Base-by-base conservation (phyloP, 2,888 invertebrate genomes). In the Tethea ocularis region DNA sequence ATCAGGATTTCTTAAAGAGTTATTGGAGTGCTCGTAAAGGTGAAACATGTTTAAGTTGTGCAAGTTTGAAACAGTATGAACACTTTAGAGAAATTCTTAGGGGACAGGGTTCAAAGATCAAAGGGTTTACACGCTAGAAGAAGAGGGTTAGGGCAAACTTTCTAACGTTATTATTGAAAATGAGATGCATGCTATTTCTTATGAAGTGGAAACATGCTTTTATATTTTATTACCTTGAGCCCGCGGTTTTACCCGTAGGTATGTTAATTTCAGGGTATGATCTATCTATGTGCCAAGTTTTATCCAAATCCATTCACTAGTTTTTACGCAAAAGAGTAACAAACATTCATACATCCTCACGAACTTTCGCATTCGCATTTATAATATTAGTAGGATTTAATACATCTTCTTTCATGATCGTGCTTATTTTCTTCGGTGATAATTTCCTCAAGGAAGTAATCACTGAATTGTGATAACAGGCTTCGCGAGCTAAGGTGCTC, bases 41-140 rank as follows among this genome's bases (percentile, higher is more conserved):
- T 46, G 46, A 46, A 46, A 46, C 20, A 46, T 46, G 20, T 46
- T 46, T 57, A 53, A 29, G 56, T 59, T 56, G 20, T 26, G 52
- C 46, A 52, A 53, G 51, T 38, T 29, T 41, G 46, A 26, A 24
- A 20, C 46, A 33, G 20, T 46, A 20, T n/a, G 20, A 46, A 46
- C 17, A 20, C 46, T 46, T 46, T 46, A 3, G 46, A 46, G 46
- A 46, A 17, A 20, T 46, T 41, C 8, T 17, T 10, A 46, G 46
- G 2, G 46, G 10, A 10, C 20, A 10, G 46, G 20, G 46, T 46
- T 46, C 46, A 46, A 20, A 8, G 46, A 20, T 46, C 46, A 46
- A 46, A 46, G 20, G 41, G 6, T 41, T 41, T 17, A 10, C 1
- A 41, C 15, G n/a, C 7, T 41, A 41, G 15, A 41, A 41, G 20